These are phyloP conservation scores for Atopsyche davidsoni DNA, from an alignment of 1,140 invertebrate species.

Conservation along the genomic window DNA sequence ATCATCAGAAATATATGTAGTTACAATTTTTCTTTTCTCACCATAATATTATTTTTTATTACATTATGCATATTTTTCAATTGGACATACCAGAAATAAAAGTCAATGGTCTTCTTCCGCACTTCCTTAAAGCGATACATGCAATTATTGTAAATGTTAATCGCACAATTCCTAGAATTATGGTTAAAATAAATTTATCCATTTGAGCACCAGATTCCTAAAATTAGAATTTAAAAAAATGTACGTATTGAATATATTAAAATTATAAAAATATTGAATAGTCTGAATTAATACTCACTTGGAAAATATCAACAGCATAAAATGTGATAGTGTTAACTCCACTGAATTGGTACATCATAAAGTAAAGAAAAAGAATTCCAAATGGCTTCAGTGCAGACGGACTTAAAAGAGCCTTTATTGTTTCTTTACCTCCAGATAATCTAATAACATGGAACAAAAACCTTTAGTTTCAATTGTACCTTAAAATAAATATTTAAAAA, in stretches of 20 bases:
- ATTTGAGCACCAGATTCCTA: constrained; percentile 55
- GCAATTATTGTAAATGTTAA: constrained; percentile 56
- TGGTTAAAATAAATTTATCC: constrained; percentile 58
- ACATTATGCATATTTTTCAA: constrained; percentile 5
- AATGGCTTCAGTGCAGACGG: constrained; percentile 63
- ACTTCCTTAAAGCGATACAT: constrained; percentile 55
- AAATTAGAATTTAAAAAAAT: constrained; percentile 10
- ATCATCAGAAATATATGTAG: background rate
- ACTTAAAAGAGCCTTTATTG: constrained; percentile 50
- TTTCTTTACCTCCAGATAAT: constrained; percentile 49
- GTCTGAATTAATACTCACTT: constrained; percentile 36
- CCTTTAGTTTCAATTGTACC: background rate
- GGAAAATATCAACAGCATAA: constrained; percentile 70
- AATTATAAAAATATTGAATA: background rate
- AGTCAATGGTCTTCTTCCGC: constrained; percentile 60
- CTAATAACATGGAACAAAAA: constrained; percentile 33
- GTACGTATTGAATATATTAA: background rate
- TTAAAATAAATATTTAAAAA: background rate
- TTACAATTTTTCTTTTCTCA: background rate
- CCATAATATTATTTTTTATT: background rate
- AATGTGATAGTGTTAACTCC: constrained; percentile 74
- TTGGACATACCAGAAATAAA: constrained; percentile 54
- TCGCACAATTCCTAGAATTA: constrained; percentile 60
- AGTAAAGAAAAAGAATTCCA: constrained; percentile 56
- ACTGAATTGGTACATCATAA: constrained; percentile 68